A percentile compares a stretch with the other conserved stretches of the same genome.
These are phyloP conservation scores for Eospalax fontanierii DNA, from an alignment of 2,797 vertebrate genomes.

Conservation along the genomic window DNA sequence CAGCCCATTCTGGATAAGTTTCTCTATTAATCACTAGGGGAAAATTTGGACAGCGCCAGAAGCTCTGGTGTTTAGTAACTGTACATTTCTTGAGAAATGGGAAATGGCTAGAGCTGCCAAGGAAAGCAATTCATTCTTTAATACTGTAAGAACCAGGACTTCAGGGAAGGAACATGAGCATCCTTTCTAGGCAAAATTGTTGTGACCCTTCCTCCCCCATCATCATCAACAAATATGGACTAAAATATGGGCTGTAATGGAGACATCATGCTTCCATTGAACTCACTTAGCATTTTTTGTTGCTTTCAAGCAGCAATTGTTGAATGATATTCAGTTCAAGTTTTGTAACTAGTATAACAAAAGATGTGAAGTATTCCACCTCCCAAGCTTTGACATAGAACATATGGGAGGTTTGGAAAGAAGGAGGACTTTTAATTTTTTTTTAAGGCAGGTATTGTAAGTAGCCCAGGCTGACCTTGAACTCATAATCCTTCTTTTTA, in stretches of 20 bases:
- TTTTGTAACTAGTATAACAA: conserved; percentile 78
- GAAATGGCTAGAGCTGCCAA: conserved; percentile 20
- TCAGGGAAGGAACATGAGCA: neutral
- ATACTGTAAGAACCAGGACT: neutral
- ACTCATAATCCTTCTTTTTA: neutral
- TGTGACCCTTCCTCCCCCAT: neutral
- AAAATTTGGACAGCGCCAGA: conserved; percentile 24
- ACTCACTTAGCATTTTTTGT: conserved; percentile 70
- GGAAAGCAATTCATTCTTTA: neutral
- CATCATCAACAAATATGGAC: conserved; percentile 29
- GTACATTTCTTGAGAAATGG: neutral
- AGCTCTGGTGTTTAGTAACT: conserved; percentile 5
- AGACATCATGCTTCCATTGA: conserved; percentile 51
- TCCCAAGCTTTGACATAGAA: neutral
- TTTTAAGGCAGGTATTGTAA: neutral
- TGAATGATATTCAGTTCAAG: conserved; percentile 73
- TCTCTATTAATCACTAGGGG: neutral
- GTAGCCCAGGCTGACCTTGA: neutral
- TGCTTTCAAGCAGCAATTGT: conserved; percentile 50
- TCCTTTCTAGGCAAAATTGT: neutral
- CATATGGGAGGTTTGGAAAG: neutral
- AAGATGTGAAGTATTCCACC: conserved; percentile 34
- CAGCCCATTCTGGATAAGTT: neutral
- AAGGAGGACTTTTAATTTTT: neutral
- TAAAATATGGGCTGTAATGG: conserved; percentile 71